Evolutionary conservation across 2,113 vertebrate species (phyloP).

Genomic region (Pseudorhombus dupliciocellatus): DNA sequence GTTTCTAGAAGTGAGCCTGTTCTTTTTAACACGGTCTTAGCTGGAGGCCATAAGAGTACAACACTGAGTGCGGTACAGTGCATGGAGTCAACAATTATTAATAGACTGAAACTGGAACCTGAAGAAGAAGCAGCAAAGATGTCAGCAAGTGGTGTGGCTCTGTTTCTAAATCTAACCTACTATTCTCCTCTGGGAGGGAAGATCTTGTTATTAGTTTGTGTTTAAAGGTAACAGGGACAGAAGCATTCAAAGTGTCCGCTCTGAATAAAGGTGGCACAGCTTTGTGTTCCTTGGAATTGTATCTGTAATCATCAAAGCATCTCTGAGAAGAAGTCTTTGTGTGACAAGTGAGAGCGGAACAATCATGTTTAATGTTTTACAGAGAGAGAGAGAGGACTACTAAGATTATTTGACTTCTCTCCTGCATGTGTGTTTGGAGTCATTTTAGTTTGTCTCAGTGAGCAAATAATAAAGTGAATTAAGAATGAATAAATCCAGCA

Average conservation of each 20-base stretch:
- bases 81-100: constrained; percentile 71
- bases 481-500: neutral
- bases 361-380: neutral
- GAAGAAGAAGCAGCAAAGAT: constrained; percentile 67
- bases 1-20: constrained; percentile 36
- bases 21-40: constrained; percentile 50
- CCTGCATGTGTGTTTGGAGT: neutral
- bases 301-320: too few species aligned
- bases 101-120: constrained; percentile 78
- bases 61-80: constrained; percentile 29
- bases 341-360: neutral
- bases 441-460: neutral
- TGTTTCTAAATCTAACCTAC: constrained; percentile 53
- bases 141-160: constrained; percentile 56
- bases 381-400: too few species aligned
- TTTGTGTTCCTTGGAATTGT: neutral
- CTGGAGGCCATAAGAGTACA: constrained; percentile 39
- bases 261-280: neutral
- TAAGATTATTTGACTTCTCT: neutral
- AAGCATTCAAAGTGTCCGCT: neutral
- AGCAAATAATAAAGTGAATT: neutral
- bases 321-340: neutral
- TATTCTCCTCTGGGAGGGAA: constrained; percentile 44
- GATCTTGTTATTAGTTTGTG: neutral
- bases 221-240: neutral